Conservation (phyloP, 1,140 invertebrate species). For the Pachypsylla venusta region DNA sequence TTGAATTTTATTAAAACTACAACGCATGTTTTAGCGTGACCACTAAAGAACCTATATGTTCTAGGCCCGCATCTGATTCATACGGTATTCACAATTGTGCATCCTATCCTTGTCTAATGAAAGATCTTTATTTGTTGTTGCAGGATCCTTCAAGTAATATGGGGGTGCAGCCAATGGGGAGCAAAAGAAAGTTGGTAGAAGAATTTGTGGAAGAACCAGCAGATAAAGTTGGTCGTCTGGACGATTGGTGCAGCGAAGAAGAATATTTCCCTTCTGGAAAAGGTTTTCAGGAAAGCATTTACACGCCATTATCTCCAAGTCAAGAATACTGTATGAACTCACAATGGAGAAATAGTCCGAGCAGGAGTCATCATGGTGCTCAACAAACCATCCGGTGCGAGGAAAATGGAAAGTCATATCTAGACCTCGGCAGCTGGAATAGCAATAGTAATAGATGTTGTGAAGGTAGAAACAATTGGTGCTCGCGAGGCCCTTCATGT, state of each 20-base stretch:
- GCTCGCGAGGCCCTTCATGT: conserved; percentile 42
- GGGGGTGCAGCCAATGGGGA: conserved; percentile 9
- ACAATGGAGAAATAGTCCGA: neutral
- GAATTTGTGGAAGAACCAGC: neutral
- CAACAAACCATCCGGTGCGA: conserved; percentile 72
- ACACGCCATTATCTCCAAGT: neutral
- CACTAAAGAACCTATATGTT: too few relatives aligned
- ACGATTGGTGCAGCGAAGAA: conserved; percentile 1
- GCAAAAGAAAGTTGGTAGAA: neutral
- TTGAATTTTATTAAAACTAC: too few relatives aligned
- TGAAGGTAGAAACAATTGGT: conserved; percentile 57
- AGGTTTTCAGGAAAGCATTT: conserved; percentile 1
- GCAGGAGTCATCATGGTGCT: conserved; percentile 18
- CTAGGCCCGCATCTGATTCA: too few relatives aligned
- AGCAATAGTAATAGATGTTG: conserved; percentile 38
- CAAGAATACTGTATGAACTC: conserved; percentile 3
- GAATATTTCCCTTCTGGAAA: neutral
- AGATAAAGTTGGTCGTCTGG: neutral
- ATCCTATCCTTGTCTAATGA: too few relatives aligned
- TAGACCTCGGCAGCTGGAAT: conserved; percentile 60
- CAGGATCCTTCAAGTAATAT: conserved; percentile 6
- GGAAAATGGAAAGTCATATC: conserved; percentile 78
- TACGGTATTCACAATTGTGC: too few relatives aligned
- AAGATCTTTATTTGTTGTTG: neutral
- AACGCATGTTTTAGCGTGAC: too few relatives aligned